Percentiles rank a stretch among this genome's conserved stretches.
Conservation (phyloP, 2,797 vertebrate species). For the Gobio occitaniae region DNA sequence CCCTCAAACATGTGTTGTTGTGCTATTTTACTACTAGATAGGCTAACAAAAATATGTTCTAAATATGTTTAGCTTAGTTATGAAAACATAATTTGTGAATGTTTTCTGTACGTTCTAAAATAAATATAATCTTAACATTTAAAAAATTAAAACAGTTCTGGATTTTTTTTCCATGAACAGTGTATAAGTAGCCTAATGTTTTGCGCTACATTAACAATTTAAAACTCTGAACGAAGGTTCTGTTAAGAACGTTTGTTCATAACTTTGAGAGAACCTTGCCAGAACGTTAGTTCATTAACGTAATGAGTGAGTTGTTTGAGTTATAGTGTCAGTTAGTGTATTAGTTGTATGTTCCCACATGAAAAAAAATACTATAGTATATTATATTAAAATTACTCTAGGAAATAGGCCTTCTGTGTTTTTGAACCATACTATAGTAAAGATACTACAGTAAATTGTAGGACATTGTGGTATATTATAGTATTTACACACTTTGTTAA, state of each 20-base stretch:
- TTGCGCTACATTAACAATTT: neutral
- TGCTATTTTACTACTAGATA: neutral
- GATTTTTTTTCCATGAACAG: neutral
- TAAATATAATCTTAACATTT: neutral
- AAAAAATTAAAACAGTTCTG: neutral
- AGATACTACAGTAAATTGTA: too few species aligned
- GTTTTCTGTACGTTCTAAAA: neutral
- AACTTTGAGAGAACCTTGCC: neutral
- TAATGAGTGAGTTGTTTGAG: neutral
- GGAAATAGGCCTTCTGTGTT: too few species aligned
- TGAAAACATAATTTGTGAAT: neutral
- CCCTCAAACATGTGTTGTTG: neutral
- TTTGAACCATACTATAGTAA: too few species aligned
- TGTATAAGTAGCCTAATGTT: neutral
- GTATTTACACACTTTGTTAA: too few species aligned
- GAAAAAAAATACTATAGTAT: too few species aligned
- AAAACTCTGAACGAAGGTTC: neutral
- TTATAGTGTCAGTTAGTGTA: neutral
- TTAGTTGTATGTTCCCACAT: too few species aligned
- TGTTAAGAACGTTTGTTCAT: neutral
- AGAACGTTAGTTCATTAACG: neutral
- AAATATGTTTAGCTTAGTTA: neutral
- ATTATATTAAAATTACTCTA: too few species aligned
- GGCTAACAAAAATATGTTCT: neutral
- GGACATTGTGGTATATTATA: too few species aligned